phyloP scores from a whole-genome alignment of 2,888 invertebrate genomes.

The Drosophila mayaguana region DNA sequence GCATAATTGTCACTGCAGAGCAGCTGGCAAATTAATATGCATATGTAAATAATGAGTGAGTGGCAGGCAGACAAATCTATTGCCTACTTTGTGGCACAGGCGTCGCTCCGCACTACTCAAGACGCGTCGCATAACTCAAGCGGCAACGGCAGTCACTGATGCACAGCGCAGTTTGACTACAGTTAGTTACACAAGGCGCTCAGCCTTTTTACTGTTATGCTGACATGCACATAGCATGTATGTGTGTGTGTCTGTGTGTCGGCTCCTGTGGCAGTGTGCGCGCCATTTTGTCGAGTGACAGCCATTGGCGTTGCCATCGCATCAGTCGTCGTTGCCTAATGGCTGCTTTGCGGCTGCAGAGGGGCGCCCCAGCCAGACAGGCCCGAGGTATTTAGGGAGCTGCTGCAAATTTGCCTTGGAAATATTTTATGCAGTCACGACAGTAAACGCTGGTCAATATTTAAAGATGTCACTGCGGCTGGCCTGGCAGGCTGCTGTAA shows the following conservation, averaged over 20 bases:
- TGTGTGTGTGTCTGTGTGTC: slow-evolving; percentile 29
- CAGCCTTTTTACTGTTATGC: slow-evolving; percentile 71
- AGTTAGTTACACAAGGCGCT: slow-evolving; percentile 58
- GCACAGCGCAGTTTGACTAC: slow-evolving; percentile 67
- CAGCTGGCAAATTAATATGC: slow-evolving; percentile 40
- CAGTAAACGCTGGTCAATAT: slow-evolving; percentile 43
- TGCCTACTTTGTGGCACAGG: slow-evolving; percentile 30
- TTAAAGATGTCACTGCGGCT: slow-evolving; percentile 38
- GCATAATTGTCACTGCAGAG: slow-evolving; percentile 24
- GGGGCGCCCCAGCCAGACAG: slow-evolving; percentile 27
- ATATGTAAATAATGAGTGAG: slow-evolving; percentile 37
- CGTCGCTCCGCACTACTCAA: slow-evolving; percentile 17
- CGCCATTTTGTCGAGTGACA: slow-evolving; percentile 67
- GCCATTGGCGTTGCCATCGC: slow-evolving; percentile 63
- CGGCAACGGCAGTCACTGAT: slow-evolving; percentile 43
- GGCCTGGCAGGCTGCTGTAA: slow-evolving; percentile 20
- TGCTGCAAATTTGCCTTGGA: slow-evolving; percentile 32
- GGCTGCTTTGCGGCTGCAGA: slow-evolving; percentile 74
- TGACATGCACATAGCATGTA: slow-evolving; percentile 5
- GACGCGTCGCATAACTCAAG: slow-evolving; percentile 67
- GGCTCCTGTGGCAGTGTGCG: slow-evolving; percentile 32
- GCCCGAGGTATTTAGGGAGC: slow-evolving; percentile 54
- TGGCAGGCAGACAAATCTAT: slow-evolving; percentile 9
- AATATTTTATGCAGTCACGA: slow-evolving; percentile 53
- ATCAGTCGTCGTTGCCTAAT: slow-evolving; percentile 70